Evolutionary conservation across 2,113 vertebrate genomes (phyloP).

Genomic region (Pithys albifrons): DNA sequence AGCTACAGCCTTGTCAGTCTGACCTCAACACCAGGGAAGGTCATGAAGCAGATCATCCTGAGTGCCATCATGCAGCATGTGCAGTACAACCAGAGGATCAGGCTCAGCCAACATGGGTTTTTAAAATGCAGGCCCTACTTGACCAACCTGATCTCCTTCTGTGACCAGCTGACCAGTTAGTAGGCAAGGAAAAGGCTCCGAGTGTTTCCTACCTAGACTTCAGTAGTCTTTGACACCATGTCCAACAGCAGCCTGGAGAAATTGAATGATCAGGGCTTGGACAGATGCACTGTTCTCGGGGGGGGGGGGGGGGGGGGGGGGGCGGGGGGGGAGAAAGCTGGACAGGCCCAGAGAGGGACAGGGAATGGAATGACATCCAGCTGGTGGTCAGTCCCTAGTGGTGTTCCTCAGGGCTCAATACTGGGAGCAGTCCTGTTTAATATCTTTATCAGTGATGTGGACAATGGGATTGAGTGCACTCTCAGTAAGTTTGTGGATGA

Average conservation of each 20-base stretch:
- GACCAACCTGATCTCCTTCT: neutral
- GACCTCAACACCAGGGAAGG: too few species aligned
- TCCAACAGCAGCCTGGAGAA: neutral
- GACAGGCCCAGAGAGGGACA: neutral
- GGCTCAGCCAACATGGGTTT: neutral
- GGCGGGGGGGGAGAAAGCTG: neutral
- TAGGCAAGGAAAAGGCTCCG: neutral
- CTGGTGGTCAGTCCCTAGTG: neutral
- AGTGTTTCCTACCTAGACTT: neutral
- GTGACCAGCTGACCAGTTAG: neutral
- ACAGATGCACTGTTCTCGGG: neutral
- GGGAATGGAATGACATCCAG: neutral
- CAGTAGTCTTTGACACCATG: neutral
- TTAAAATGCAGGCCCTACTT: neutral
- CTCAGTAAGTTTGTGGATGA: neutral
- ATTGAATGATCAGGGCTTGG: neutral
- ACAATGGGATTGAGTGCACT: neutral
- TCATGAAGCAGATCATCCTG: neutral
- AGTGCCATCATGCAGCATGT: neutral
- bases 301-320: too few species aligned
- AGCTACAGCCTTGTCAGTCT: neutral
- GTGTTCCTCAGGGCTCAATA: neutral
- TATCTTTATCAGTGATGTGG: neutral
- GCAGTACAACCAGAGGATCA: neutral
- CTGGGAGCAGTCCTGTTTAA: neutral